Evolutionary conservation across 2,797 vertebrate genomes (phyloP).

Genomic region (Diplodus puntazzo): DNA sequence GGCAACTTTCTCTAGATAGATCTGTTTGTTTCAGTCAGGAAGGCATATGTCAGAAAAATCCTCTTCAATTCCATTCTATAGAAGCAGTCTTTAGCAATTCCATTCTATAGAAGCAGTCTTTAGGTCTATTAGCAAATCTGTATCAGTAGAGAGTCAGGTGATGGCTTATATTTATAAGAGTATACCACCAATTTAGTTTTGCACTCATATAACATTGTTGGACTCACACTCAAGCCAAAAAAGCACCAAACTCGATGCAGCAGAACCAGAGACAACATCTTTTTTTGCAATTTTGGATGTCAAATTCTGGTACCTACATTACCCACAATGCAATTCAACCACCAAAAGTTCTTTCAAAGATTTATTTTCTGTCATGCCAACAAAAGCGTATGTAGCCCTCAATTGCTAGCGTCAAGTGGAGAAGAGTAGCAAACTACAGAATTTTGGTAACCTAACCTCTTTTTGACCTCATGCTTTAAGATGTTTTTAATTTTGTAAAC

Average conservation of each 20-base stretch:
- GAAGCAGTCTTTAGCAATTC: too few species aligned
- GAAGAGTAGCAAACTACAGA: not conserved
- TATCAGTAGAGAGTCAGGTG: not conserved
- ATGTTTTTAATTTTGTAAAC: not conserved
- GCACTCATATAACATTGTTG: not conserved
- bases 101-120: not conserved
- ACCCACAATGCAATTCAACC: not conserved
- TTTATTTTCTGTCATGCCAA: not conserved
- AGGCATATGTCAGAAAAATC: not conserved
- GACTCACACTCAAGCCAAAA: not conserved
- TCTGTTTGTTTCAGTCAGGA: conserved; percentile 28
- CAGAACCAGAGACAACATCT: not conserved
- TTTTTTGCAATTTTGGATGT: not conserved
- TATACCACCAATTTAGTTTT: not conserved
- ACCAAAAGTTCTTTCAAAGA: not conserved
- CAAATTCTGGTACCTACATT: not conserved
- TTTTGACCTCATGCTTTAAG: not conserved
- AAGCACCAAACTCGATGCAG: not conserved
- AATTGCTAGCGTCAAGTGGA: too few species aligned
- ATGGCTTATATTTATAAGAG: not conserved
- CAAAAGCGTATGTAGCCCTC: not conserved
- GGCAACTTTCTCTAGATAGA: not conserved
- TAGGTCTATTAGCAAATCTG: not conserved
- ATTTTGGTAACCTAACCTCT: not conserved
- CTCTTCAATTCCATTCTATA: not conserved